These are phyloP conservation scores for Lordiphosa fenestrarum DNA, from an alignment of 2,888 invertebrate species.

Conservation along the genomic window DNA sequence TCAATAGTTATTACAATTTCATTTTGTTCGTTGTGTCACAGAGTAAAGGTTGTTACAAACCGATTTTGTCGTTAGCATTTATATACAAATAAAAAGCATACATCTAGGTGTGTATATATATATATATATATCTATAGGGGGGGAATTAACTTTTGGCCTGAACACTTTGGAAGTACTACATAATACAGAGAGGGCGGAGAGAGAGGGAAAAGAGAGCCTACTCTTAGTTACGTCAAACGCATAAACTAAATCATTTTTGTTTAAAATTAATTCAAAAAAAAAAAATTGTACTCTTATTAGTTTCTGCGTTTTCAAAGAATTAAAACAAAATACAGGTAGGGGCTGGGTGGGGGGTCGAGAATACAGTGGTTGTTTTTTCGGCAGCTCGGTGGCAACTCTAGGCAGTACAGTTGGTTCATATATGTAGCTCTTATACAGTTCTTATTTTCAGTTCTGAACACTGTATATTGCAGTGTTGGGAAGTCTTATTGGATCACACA, in stretches of 20 bases:
- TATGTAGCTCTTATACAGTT: too few relatives aligned
- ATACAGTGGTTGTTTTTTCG: conserved; percentile 17
- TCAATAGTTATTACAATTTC: conserved; percentile 28
- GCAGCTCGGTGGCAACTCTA: conserved; percentile 3
- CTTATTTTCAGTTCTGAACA: too few relatives aligned
- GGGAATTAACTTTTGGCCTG: conserved; percentile 66
- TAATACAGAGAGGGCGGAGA: conserved; percentile 23
- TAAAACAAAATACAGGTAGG: conserved; percentile 24
- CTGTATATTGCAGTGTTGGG: too few relatives aligned
- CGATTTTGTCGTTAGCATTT: conserved; percentile 21
- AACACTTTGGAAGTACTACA: conserved; percentile 71
- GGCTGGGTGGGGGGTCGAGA: not conserved
- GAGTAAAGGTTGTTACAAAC: conserved; percentile 6
- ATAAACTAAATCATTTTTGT: conserved; percentile 20
- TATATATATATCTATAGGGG: conserved; percentile 16
- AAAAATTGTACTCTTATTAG: conserved; percentile 35
- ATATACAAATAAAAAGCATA: conserved; percentile 11
- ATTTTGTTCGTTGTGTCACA: conserved; percentile 31
- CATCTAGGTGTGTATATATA: conserved; percentile 4
- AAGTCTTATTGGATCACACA: too few relatives aligned
- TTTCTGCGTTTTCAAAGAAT: conserved; percentile 32
- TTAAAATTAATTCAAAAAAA: conserved; percentile 21
- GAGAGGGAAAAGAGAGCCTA: too few relatives aligned
- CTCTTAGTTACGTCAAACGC: conserved; percentile 17
- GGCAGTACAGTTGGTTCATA: too few relatives aligned